Base-by-base conservation (phyloP, 2,113 vertebrate species). In the human (Homo sapiens) region DNA sequence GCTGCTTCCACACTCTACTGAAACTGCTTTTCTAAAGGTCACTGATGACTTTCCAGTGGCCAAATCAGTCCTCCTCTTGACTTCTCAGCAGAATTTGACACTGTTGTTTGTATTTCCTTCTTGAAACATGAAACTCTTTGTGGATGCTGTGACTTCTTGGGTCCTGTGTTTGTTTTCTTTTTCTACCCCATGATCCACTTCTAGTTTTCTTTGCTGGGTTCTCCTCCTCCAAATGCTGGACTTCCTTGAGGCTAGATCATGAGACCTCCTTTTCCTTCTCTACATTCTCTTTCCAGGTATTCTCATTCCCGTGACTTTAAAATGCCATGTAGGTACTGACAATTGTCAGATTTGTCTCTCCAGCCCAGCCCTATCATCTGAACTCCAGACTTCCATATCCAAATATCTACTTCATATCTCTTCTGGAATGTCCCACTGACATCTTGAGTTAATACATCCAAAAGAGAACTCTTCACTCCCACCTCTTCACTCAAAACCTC, bases 31-130 rank as follows among this genome's bases (percentile, higher is more conserved):
- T 75, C 40, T 66, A 59, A 89, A 38, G 50, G 90, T 95, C 57
- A 55, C 30, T 9, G 30, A 40, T 94, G 55, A 13, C 45, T 93
- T 86, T 95, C 73, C 91, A 52, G 48, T 80, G 68, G 59, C 79
- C 88, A 57, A 30, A 40, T 61, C 59, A 38, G 38, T 73, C 66
- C 38, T 89, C 66, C 50, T 66, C 27, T 81, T 92, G 13, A 94
- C n/a, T 38, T 86, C 90, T 91, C 16, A 78, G 83, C 66, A 82
- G 83, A 95, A 96, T 87, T 82, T 81, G 78, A 88, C 79, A 89
- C 82, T 13, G 11, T 4, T 75, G 66, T 55, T 89, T 68, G 64
- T 14, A 75, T 8, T 55, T 96, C 61, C 61, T 84, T 93, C 43
- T 96, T 81, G 90, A 89, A 90, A 91, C n/a, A 38, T 23, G 57